Base-by-base conservation (phyloP, 1,140 invertebrate species). In the Trichogramma pretiosum region DNA sequence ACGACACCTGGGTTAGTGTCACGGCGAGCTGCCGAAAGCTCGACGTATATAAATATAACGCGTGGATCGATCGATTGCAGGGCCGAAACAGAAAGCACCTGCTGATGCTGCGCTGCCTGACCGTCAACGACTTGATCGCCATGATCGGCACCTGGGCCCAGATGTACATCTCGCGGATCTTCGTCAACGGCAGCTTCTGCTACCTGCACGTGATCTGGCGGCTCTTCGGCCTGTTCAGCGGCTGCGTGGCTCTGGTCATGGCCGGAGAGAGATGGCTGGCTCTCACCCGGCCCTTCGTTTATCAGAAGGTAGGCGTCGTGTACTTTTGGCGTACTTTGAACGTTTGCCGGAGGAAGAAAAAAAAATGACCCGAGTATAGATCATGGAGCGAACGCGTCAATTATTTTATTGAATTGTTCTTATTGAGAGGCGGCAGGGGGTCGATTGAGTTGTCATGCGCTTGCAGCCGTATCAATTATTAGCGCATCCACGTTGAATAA, bases 231-330 rank as follows among this genome's bases (percentile, higher is more conserved):
- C 74, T 92, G 2, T 86, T 87, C 44, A 89, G 87, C 17, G 88
- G 88, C 5, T 88, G 84, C 65, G 87, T 92, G 33, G 85, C 87
- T 13, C 79, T 86, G 56, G 84, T 89, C 5, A 91, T 92, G 87
- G 87, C 87, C 2, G 77, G 82, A 14, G 88, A 92, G 65, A 73
- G 88, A 46, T 92, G 85, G 79, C 73, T 90, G 50, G 87, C 88
- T 3, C 75, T 92, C 39, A 88, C 87, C 0, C 78, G 82, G 52
- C 88, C 88, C n/a, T 92, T 92, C 61, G 74, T 87, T 45, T 92
- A 90, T 67, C 87, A 89, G 66, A 87, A 88, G 81, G 87, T 90
- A 68, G 67, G 40, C 46, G 46, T 22, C 9, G 11, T 28, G 24
- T 28, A 9, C 5, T 10, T 34, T 14, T 5, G 14, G 32, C 14